Base-by-base conservation (phyloP, 2,888 invertebrate genomes). In the Eupithecia tripunctaria region DNA sequence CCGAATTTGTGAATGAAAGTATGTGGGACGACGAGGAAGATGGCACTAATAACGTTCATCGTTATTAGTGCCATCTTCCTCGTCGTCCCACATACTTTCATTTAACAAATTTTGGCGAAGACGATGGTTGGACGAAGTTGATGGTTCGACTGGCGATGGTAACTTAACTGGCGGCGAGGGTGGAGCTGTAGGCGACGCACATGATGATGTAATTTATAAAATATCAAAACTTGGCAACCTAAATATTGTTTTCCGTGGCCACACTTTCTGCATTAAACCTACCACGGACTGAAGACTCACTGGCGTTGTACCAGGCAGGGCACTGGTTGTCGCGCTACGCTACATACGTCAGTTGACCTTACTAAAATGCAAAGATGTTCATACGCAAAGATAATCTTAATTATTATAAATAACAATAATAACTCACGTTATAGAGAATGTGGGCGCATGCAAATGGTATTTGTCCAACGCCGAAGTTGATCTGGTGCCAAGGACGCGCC, bases 181-280 rank as follows among this genome's bases (percentile, higher is more conserved):
- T 79, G 94, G 94, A 70, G 94, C 95, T 82, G 95, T 95, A 84
- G 94, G 95, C 82, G 94, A 95, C 87, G 94, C 94, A 88, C 94
- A 95, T n/a, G 8, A 36, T 36, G 36, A 36, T 36, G 36, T 36
- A 36, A 36, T 36, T 36, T 36, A 36, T 36, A 36, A 7, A 36
- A 36, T 8, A 36, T 36, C 36, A 36, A 36, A n/a, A 7, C 6
- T 47, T 47, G 47, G 43, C 5, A 43, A 43, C 4, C 43, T 4
- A 15, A 41, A 41, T 41, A 41, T 41, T 41, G 4, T 41, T 10
- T 15, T 15, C 15, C 14, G 14, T 15, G 41, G 41, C 14, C 2
- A 41, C 41, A 41, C 15, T 3, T 15, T 18, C 18, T 18, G 18
- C 18, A 43, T 43, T 5, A 6, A n/a, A n/a, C n/a, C n/a, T n/a